A percentile compares a stretch with the other conserved stretches of the same genome.
Evolutionary conservation across 2,113 vertebrate species (phyloP).

Genomic region (Oryctolagus cuniculus): DNA sequence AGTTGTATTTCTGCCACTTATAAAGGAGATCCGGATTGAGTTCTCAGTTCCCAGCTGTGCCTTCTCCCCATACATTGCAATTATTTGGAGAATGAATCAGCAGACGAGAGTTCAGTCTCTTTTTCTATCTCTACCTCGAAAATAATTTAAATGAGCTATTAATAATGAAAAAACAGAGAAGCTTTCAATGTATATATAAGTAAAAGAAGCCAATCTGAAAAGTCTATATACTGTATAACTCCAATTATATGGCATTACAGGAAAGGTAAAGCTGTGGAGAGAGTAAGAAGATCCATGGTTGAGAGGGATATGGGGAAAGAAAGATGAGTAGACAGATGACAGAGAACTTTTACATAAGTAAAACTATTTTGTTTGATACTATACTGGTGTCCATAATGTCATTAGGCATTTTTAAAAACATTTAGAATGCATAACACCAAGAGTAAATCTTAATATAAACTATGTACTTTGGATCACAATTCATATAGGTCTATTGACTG

Average conservation of each 20-base stretch:
- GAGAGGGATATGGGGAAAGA: not conserved
- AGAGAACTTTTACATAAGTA: not conserved
- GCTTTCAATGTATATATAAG: not conserved
- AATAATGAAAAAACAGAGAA: not conserved
- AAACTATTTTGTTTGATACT: not conserved
- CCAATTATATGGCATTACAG: not conserved
- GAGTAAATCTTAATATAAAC: not conserved
- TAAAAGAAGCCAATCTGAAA: not conserved
- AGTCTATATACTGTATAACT: too few relatives aligned
- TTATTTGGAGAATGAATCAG: too few relatives aligned
- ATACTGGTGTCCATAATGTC: not conserved
- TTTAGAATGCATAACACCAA: not conserved
- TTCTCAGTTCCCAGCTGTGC: too few relatives aligned
- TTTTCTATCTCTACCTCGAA: too few relatives aligned
- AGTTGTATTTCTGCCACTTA: too few relatives aligned
- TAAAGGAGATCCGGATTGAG: too few relatives aligned
- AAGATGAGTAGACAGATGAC: not conserved
- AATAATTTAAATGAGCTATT: not conserved
- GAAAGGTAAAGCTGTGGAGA: not conserved
- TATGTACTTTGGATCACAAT: not conserved
- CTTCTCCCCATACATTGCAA: too few relatives aligned
- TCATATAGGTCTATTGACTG: not conserved
- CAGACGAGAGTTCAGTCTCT: too few relatives aligned
- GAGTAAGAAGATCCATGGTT: not conserved
- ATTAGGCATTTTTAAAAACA: not conserved